These are phyloP conservation scores for Siniperca scherzeri DNA, from an alignment of 2,797 vertebrate species.

Conservation along the genomic window DNA sequence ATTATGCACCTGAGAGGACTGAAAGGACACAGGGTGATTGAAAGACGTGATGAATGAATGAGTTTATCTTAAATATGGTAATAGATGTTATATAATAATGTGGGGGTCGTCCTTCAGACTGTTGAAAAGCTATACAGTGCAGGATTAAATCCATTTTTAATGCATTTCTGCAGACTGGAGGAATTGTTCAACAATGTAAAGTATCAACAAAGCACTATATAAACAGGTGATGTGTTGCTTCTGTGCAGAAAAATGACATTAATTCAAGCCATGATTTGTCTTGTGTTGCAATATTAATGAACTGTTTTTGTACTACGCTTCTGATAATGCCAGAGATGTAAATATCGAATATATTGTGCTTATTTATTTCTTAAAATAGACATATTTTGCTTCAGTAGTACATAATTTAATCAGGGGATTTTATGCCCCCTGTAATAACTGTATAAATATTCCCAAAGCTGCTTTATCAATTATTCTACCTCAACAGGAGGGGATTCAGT, in stretches of 20 bases:
- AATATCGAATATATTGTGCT: conserved; percentile 55
- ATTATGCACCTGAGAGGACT: conserved; percentile 19
- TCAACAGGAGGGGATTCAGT: conserved; percentile 36
- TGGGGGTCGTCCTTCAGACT: background rate
- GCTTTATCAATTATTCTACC: conserved; percentile 49
- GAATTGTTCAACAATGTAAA: conserved; percentile 10
- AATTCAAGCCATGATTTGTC: conserved; percentile 27
- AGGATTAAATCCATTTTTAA: conserved; percentile 9
- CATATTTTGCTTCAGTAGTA: conserved; percentile 30
- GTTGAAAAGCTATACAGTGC: conserved; percentile 6
- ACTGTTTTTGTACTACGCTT: conserved; percentile 28
- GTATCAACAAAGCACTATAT: conserved; percentile 18
- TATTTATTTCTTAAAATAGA: conserved; percentile 59
- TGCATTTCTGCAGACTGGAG: conserved; percentile 30
- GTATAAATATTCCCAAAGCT: conserved; percentile 50
- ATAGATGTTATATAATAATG: conserved; percentile 1
- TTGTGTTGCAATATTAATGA: conserved; percentile 34
- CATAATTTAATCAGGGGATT: conserved; percentile 37
- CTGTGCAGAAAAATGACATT: conserved; percentile 2
- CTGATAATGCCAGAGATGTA: conserved; percentile 59
- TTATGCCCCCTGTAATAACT: conserved; percentile 14
- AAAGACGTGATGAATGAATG: conserved; percentile 29
- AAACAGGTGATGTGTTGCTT: conserved; percentile 13
- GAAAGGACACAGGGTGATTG: conserved; percentile 23
- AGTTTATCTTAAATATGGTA: conserved; percentile 7